phyloP scores from a whole-genome alignment of 2,888 invertebrate species.

The Dolichomitus sp. region DNA sequence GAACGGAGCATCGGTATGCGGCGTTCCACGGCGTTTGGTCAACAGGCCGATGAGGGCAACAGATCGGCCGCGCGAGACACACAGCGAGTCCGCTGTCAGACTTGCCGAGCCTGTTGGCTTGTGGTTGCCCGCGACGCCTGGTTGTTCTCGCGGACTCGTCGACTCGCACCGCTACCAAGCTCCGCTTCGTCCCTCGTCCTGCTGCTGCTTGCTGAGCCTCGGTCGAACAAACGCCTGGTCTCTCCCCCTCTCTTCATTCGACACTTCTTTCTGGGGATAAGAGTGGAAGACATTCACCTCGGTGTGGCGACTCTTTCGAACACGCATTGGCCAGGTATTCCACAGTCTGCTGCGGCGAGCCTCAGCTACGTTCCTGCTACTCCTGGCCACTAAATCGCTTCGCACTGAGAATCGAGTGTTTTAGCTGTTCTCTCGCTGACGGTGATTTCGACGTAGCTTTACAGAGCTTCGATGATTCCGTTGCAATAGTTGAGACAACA shows the following conservation, averaged over 20 bases:
- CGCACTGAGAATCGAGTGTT: background rate
- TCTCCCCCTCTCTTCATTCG: background rate
- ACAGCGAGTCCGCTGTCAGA: slow-evolving; percentile 40
- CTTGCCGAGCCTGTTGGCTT: slow-evolving; percentile 53
- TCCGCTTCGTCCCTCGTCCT: slow-evolving; percentile 39
- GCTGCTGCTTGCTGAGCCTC: slow-evolving; percentile 40
- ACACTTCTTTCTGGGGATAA: slow-evolving; percentile 64
- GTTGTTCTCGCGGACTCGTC: slow-evolving; percentile 20
- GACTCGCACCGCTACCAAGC: slow-evolving; percentile 19
- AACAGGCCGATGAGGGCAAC: slow-evolving; percentile 23
- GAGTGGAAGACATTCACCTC: slow-evolving; percentile 83
- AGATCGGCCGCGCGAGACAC: slow-evolving; percentile 27
- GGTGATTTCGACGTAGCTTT: background rate
- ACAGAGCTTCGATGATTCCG: background rate
- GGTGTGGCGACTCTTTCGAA: slow-evolving; percentile 56
- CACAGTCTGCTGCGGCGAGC: slow-evolving; percentile 11
- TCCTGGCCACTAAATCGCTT: background rate
- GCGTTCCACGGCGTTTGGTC: slow-evolving; percentile 8
- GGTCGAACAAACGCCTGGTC: slow-evolving; percentile 2
- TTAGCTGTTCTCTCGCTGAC: background rate
- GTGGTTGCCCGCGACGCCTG: slow-evolving; percentile 49
- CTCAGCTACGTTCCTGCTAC: background rate
- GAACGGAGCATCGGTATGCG: slow-evolving; percentile 30
- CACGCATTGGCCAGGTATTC: slow-evolving; percentile 54
- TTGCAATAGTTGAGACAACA: background rate